These are phyloP conservation scores for Scarus forsteni DNA, from an alignment of 2,797 vertebrate species.

Conservation along the genomic window DNA sequence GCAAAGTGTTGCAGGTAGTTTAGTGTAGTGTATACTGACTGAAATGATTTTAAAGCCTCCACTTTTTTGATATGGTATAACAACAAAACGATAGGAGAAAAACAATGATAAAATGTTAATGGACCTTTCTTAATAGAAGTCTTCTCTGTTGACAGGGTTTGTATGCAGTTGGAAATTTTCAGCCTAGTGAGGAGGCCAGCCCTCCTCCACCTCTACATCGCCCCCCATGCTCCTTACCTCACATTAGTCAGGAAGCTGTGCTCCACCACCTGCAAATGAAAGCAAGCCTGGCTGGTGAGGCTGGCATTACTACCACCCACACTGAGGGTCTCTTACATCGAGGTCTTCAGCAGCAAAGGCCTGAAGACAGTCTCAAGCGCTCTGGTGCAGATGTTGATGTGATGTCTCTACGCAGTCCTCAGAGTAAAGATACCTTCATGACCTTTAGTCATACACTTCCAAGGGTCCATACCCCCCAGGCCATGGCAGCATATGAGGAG, in stretches of 20 bases:
- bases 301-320: constrained; percentile 84
- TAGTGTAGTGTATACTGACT: too few relatives aligned
- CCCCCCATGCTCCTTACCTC: constrained; percentile 87
- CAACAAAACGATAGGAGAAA: neutral
- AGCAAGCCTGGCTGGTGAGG: constrained; percentile 84
- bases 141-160: constrained; percentile 86
- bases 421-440: constrained; percentile 90
- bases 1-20: too few relatives aligned
- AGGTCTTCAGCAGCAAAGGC: constrained; percentile 77
- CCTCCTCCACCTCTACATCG: constrained; percentile 80
- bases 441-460: constrained; percentile 98
- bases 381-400: constrained; percentile 90
- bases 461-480: constrained; percentile 89
- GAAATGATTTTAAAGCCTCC: too few relatives aligned
- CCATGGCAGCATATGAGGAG: constrained; percentile 89
- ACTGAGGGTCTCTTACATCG: constrained; percentile 90
- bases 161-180: constrained; percentile 97
- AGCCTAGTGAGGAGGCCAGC: constrained; percentile 89
- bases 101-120: neutral
- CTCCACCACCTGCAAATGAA: constrained; percentile 91
- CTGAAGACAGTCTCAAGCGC: constrained; percentile 87
- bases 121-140: neutral
- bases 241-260: constrained; percentile 90
- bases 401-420: constrained; percentile 89
- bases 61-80: too few relatives aligned